Percentiles rank a stretch among this genome's conserved stretches.
Evolutionary conservation across 2,113 vertebrate species (phyloP).

Genomic region (Tetraodon nigroviridis): DNA sequence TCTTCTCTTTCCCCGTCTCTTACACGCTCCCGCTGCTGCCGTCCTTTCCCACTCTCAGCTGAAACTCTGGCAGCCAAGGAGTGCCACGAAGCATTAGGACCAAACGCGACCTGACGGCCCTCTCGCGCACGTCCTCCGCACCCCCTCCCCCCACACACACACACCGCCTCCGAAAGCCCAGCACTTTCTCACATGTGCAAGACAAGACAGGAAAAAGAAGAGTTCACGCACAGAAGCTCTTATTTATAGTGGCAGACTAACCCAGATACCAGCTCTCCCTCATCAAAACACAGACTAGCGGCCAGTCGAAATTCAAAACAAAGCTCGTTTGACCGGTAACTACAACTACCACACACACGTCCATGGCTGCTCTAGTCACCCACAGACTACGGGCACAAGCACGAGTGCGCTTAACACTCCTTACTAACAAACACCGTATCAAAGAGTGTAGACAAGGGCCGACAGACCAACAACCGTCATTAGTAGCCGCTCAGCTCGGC

Average conservation of each 20-base stretch:
- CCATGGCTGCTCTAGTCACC: conserved; percentile 29
- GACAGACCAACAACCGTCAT: conserved; percentile 71
- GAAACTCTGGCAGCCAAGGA: conserved; percentile 58
- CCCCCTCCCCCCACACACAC: conserved; percentile 1
- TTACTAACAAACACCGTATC: conserved; percentile 18
- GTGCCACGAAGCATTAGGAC: conserved; percentile 68
- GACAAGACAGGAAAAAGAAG: conserved; percentile 51
- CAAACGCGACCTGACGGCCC: conserved; percentile 56
- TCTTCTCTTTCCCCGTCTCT: not conserved
- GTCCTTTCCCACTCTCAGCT: conserved; percentile 61
- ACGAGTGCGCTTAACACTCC: conserved; percentile 6
- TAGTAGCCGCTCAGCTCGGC: conserved; percentile 63
- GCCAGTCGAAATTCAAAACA: conserved; percentile 41
- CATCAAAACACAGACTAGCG: conserved; percentile 16
- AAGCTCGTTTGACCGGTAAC: conserved; percentile 33
- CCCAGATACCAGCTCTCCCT: conserved; percentile 23
- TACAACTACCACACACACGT: conserved; percentile 28
- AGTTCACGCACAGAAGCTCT: conserved; percentile 52
- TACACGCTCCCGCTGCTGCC: conserved; percentile 41
- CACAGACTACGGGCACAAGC: conserved; percentile 8
- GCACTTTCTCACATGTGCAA: conserved; percentile 55
- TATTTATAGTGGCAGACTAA: conserved; percentile 52
- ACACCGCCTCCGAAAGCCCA: conserved; percentile 9
- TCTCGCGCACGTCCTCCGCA: conserved; percentile 57
- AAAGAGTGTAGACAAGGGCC: conserved; percentile 56